These are phyloP conservation scores for Patella pellucida DNA, from an alignment of 2,888 invertebrate species.

Conservation along the genomic window DNA sequence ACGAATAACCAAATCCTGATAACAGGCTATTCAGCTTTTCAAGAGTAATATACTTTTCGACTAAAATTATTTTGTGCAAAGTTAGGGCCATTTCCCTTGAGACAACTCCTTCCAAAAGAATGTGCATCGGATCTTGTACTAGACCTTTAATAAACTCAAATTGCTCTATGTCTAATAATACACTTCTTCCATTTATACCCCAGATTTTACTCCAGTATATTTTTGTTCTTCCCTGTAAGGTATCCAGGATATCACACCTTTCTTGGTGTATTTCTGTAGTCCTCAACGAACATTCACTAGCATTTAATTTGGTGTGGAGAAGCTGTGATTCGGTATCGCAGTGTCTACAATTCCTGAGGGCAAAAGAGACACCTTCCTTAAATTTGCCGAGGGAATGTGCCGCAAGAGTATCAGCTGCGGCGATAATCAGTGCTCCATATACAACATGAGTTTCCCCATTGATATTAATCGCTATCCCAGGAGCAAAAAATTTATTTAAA, in stretches of 20 bases:
- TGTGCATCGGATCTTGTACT: slow-evolving; percentile 25
- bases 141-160: neutral
- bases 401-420: neutral
- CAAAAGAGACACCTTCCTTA: neutral
- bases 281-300: neutral
- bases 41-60: slow-evolving; percentile 10
- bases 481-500: neutral
- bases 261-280: neutral
- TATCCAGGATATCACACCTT: neutral
- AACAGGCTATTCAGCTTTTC: slow-evolving; percentile 12
- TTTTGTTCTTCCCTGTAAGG: neutral
- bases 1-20: slow-evolving; percentile 12
- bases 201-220: slow-evolving; percentile 2
- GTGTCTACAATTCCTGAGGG: neutral
- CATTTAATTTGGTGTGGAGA: neutral
- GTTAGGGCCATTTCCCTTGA: slow-evolving; percentile 7
- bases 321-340: neutral
- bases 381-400: neutral
- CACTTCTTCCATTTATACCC: neutral
- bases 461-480: neutral
- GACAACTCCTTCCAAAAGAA: slow-evolving; percentile 21
- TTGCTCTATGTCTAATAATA: neutral
- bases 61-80: slow-evolving; percentile 5
- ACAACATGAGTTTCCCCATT: neutral
- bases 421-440: neutral